Evolutionary conservation across 1,140 invertebrate species (phyloP).

Genomic region (Bombyx mori): ASM3026992v2 NC_085135.1:5194001-5194500

Average conservation of each 20-base stretch:
- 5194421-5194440: background rate
- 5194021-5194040: background rate
- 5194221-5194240: too few species aligned
- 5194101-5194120: background rate
- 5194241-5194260: too few species aligned
- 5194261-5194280: background rate
- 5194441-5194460: background rate
- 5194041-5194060: background rate
- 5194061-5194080: background rate
- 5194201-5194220: too few species aligned
- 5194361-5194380: conserved; percentile 1
- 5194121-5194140: too few species aligned
- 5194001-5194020: background rate
- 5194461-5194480: background rate
- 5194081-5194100: background rate
- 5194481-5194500: background rate
- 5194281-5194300: background rate
- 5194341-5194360: background rate
- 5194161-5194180: too few species aligned
- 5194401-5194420: background rate
- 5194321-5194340: conserved; percentile 4
- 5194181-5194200: too few species aligned
- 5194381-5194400: background rate
- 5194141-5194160: too few species aligned
- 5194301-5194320: background rate